These are phyloP conservation scores for Lordiphosa clarofinis DNA, from an alignment of 1,140 invertebrate genomes.

Conservation along the genomic window DNA sequence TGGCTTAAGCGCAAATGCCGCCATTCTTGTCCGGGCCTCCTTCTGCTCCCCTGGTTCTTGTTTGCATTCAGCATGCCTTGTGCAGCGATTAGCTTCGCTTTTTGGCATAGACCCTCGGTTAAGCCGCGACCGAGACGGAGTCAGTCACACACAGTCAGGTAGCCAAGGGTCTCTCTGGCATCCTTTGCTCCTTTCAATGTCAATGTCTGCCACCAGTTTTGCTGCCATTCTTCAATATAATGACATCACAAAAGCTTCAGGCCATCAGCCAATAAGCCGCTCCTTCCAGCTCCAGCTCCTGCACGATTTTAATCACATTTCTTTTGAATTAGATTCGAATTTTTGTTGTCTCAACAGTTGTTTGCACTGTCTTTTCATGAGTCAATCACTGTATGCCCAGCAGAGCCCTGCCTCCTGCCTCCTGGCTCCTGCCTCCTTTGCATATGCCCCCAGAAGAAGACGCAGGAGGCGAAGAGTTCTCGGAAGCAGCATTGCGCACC, in stretches of 20 bases:
- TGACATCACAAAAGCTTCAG: slow-evolving; percentile 71
- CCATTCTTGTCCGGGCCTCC: slow-evolving; percentile 58
- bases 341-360: slow-evolving; percentile 44
- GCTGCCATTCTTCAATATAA: slow-evolving; percentile 76
- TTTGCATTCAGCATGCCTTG: slow-evolving; percentile 62
- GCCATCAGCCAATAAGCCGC: slow-evolving; percentile 44
- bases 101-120: slow-evolving; percentile 61
- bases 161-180: slow-evolving; percentile 21
- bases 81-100: slow-evolving; percentile 72
- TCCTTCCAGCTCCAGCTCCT: slow-evolving; percentile 3
- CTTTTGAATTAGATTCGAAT: slow-evolving; percentile 75
- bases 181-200: slow-evolving; percentile 63
- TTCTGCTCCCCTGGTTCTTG: slow-evolving; percentile 17
- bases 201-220: slow-evolving; percentile 55
- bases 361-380: slow-evolving; percentile 60
- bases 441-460: slow-evolving; percentile 2
- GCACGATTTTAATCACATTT: slow-evolving; percentile 77
- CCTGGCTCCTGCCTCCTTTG: slow-evolving; percentile 26
- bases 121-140: slow-evolving; percentile 45
- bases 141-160: slow-evolving; percentile 49
- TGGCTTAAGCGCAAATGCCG: slow-evolving; percentile 79
- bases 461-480: slow-evolving; percentile 28
- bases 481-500: slow-evolving; percentile 23
- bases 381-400: slow-evolving; percentile 51
- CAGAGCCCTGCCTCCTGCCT: neutral